Percentiles rank a stretch among this genome's conserved stretches.
These are phyloP conservation scores for Gavialis gangeticus DNA, from an alignment of 2,113 vertebrate species.

Conservation along the genomic window DNA sequence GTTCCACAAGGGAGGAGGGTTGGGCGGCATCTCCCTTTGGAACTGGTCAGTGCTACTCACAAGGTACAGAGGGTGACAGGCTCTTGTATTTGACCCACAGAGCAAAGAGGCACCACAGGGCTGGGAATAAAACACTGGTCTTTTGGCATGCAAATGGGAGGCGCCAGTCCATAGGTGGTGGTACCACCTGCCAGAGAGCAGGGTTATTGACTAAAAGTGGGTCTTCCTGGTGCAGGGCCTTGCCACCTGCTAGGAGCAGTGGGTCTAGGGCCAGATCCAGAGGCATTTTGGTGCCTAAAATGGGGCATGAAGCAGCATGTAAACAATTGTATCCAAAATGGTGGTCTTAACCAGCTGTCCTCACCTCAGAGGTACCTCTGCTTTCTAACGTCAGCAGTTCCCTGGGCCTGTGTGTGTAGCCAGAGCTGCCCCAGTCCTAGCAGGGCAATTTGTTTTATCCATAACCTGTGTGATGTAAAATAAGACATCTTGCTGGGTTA, in stretches of 20 bases:
- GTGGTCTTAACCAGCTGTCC: constrained; percentile 71
- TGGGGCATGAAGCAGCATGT: constrained; percentile 27
- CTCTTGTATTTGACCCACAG: not conserved
- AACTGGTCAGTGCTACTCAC: not conserved
- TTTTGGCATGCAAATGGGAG: not conserved
- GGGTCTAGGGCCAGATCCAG: not conserved
- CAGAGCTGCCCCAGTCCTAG: not conserved
- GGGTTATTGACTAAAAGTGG: fast-evolving
- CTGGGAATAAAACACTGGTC: not conserved
- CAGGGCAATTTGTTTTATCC: not conserved
- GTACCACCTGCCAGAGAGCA: not conserved
- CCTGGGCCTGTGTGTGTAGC: not conserved
- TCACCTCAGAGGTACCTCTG: constrained; percentile 10
- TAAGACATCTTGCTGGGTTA: too few relatives aligned
- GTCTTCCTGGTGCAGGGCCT: not conserved
- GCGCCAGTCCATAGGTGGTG: not conserved
- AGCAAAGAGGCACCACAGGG: not conserved
- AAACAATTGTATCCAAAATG: constrained; percentile 15
- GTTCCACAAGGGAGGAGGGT: fast-evolving
- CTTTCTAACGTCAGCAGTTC: not conserved
- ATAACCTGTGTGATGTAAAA: too few relatives aligned
- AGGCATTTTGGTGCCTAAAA: constrained; percentile 38
- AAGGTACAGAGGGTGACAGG: not conserved
- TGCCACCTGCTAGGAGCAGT: not conserved
- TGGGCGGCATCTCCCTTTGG: not conserved